Percentiles rank a stretch among this genome's conserved stretches.
These are phyloP conservation scores for Corythornis vintsioides DNA, from an alignment of 2,113 vertebrate species.

Conservation along the genomic window DNA sequence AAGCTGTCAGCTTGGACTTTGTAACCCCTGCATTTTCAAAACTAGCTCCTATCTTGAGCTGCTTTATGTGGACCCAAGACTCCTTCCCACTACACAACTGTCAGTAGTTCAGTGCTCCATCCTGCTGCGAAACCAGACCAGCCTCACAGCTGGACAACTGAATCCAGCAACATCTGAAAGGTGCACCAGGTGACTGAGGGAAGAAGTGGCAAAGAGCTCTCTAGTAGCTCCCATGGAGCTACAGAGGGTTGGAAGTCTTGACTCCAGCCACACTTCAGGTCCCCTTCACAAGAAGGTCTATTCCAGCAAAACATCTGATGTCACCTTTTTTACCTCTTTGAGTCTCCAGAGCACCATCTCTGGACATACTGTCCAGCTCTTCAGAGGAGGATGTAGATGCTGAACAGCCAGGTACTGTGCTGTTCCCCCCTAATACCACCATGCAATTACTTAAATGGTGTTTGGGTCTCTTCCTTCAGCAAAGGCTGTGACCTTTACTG, in stretches of 20 bases:
- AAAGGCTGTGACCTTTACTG: constrained; percentile 46
- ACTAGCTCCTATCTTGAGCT: not conserved
- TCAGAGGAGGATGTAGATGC: not conserved
- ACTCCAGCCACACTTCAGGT: not conserved
- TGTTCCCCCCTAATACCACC: not conserved
- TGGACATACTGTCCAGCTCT: not conserved
- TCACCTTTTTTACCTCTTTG: not conserved
- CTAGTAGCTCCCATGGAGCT: not conserved
- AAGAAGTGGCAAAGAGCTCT: not conserved
- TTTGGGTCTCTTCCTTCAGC: constrained; percentile 34
- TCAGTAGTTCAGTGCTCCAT: not conserved
- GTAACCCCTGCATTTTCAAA: not conserved
- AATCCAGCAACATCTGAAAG: not conserved
- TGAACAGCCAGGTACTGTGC: not conserved
- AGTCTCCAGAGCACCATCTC: not conserved
- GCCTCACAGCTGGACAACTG: not conserved
- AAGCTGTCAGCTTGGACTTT: not conserved
- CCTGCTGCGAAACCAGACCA: not conserved
- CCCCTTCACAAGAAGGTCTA: not conserved
- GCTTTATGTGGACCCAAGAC: accelerated
- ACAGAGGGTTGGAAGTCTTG: not conserved
- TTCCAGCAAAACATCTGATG: not conserved
- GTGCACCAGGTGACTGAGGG: not conserved
- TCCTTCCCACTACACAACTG: accelerated
- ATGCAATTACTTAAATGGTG: constrained; percentile 37